Conservation (phyloP, 2,888 invertebrate genomes). For the Macaria liturata region DNA sequence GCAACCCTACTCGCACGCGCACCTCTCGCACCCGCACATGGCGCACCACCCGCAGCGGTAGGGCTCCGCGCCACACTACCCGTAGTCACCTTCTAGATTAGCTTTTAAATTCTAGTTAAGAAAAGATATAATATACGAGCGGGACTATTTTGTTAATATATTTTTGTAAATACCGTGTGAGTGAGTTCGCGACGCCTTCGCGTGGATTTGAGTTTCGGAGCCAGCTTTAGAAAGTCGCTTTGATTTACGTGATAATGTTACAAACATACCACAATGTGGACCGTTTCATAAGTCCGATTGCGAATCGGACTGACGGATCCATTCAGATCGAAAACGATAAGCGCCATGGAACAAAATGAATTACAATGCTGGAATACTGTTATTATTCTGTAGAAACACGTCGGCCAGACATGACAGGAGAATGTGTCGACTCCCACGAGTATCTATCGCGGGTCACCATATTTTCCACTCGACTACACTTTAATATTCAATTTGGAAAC, state of each 20-base stretch:
- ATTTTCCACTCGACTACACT: conserved; percentile 38
- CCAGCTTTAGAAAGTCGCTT: conserved; percentile 45
- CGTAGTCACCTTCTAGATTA: conserved; percentile 73
- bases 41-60: conserved; percentile 93
- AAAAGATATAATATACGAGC: conserved; percentile 64
- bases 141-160: conserved; percentile 68
- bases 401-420: conserved; percentile 15
- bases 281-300: conserved; percentile 48
- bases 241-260: conserved; percentile 51
- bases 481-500: conserved; percentile 53
- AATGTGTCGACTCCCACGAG: conserved; percentile 24
- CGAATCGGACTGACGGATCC: conserved; percentile 64
- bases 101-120: conserved; percentile 59
- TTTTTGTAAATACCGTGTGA: conserved; percentile 65
- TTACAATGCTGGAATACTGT: conserved; percentile 24
- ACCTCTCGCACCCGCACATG: conserved; percentile 87
- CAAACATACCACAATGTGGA: conserved; percentile 44
- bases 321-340: conserved; percentile 56
- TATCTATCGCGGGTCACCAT: conserved; percentile 16
- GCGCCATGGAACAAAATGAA: conserved; percentile 49
- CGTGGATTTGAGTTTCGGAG: conserved; percentile 58
- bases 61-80: conserved; percentile 47
- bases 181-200: conserved; percentile 50
- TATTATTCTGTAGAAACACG: conserved; percentile 22
- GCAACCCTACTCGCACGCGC: conserved; percentile 79